Evolutionary conservation across 1,140 invertebrate genomes (phyloP).

Genomic region (Plutomurus gul): DNA sequence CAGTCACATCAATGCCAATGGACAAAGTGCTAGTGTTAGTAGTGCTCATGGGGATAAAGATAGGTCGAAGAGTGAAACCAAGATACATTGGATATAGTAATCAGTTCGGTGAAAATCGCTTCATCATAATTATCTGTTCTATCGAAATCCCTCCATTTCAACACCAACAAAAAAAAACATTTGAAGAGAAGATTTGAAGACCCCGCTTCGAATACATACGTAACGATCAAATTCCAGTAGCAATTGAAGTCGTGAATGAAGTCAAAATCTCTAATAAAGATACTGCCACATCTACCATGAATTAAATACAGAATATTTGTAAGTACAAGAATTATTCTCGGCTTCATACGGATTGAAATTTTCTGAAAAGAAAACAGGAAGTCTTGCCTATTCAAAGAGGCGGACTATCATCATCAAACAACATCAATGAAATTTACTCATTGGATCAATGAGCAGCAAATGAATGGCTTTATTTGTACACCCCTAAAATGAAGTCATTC

Average conservation of each 20-base stretch:
- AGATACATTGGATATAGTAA: constrained; percentile 20
- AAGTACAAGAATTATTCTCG: background rate
- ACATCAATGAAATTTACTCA: background rate
- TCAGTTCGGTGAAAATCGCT: background rate
- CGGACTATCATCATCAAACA: background rate
- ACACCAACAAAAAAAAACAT: background rate
- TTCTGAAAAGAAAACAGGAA: background rate
- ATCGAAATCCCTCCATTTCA: background rate
- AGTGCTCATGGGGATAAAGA: constrained; percentile 11
- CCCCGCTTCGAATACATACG: background rate
- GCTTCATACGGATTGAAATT: background rate
- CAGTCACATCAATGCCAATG: constrained; percentile 21
- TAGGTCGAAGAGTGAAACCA: background rate
- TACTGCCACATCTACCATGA: background rate
- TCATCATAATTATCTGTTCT: background rate
- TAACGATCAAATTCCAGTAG: background rate
- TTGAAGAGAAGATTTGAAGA: background rate
- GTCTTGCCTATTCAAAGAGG: background rate
- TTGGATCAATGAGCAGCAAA: background rate
- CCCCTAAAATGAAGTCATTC: no score
- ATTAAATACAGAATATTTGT: background rate
- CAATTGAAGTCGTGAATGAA: constrained; percentile 5
- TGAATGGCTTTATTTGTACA: no score
- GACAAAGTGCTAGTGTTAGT: background rate
- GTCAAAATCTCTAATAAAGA: background rate